phyloP scores from a whole-genome alignment of 2,113 vertebrate species.

The Microcebus murinus region DNA sequence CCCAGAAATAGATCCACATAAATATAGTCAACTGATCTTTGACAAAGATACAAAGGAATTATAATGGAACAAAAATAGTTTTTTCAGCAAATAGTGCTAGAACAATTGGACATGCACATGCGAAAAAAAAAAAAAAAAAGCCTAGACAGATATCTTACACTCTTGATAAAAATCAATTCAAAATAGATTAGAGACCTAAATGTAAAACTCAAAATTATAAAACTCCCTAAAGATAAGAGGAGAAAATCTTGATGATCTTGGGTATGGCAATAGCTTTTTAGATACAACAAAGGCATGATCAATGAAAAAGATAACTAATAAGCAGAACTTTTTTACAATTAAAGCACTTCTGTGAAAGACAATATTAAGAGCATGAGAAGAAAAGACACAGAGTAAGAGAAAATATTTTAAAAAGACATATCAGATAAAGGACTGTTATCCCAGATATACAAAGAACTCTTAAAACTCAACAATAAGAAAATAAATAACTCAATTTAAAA shows the following conservation, averaged over 20 bases:
- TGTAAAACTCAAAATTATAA: neutral
- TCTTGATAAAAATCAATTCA: neutral
- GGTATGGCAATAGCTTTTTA: neutral
- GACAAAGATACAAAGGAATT: neutral
- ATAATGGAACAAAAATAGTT: neutral
- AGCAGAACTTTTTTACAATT: neutral
- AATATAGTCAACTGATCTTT: neutral
- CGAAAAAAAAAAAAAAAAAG: neutral
- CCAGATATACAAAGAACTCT: neutral
- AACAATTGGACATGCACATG: neutral
- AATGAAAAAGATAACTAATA: neutral
- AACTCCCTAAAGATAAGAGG: neutral
- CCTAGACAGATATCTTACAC: neutral
- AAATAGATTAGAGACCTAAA: neutral
- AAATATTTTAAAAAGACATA: neutral
- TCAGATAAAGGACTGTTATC: neutral
- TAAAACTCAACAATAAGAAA: neutral
- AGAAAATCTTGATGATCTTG: neutral
- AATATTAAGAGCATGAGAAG: neutral
- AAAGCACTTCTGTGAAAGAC: neutral
- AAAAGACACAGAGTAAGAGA: neutral
- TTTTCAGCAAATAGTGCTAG: neutral
- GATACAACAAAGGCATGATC: neutral
- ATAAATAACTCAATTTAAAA: neutral
- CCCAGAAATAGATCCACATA: neutral